These are phyloP conservation scores for Ectropis grisescens DNA, from an alignment of 1,140 invertebrate genomes.

Conservation along the genomic window DNA sequence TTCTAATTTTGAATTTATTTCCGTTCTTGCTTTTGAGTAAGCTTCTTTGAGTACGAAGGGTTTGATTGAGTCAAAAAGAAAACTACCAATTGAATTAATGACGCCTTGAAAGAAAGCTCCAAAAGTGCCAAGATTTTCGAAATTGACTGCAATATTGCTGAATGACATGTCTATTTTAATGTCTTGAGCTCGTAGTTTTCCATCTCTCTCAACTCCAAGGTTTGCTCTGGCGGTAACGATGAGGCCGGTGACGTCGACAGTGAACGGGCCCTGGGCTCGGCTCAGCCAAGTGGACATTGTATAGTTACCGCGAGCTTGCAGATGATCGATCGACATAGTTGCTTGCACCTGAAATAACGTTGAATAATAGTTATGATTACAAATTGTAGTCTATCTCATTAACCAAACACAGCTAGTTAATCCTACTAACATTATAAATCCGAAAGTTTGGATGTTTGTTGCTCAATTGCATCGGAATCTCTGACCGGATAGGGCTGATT, in stretches of 20 bases:
- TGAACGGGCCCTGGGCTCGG: constrained; percentile 80
- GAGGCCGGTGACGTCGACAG: constrained; percentile 79
- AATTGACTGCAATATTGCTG: constrained; percentile 82
- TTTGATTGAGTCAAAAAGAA: constrained; percentile 88
- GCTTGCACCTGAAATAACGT: constrained; percentile 74
- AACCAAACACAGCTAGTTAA: no score
- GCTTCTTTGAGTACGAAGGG: constrained; percentile 84
- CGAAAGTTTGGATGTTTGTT: no score
- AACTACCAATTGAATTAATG: constrained; percentile 83
- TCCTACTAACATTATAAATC: no score
- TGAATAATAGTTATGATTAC: no score
- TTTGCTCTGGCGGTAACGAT: constrained; percentile 75
- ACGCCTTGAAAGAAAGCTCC: constrained; percentile 82
- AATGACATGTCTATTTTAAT: constrained; percentile 86
- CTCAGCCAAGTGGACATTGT: constrained; percentile 79
- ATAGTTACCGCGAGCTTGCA: constrained; percentile 83
- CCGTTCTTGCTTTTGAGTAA: constrained; percentile 76
- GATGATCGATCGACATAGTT: constrained; percentile 75
- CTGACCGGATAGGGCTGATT: no score
- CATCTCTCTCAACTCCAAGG: constrained; percentile 78
- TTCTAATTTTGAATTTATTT: constrained; percentile 77
- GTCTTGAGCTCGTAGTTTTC: constrained; percentile 80
- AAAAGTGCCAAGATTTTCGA: constrained; percentile 83
- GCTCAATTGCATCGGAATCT: no score
- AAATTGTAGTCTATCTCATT: no score